Percentiles rank a stretch among this genome's conserved stretches.
These are phyloP conservation scores for Priocnemis perturbator DNA, from an alignment of 2,888 invertebrate species.

Conservation along the genomic window DNA sequence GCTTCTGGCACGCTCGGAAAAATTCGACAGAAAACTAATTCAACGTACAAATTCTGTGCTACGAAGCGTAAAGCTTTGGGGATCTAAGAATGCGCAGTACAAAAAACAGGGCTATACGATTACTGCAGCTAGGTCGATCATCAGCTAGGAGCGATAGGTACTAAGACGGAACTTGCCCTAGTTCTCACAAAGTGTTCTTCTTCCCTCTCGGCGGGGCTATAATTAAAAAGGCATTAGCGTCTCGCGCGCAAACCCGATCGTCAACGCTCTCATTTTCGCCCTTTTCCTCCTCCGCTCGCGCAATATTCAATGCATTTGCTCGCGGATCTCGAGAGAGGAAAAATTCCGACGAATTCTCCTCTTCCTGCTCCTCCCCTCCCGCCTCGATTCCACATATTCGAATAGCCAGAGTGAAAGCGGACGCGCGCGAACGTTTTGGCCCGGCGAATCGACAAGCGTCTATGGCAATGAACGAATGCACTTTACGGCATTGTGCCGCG, in stretches of 20 bases:
- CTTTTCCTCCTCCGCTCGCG: background rate
- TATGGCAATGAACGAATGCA: too few relatives aligned
- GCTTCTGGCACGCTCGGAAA: too few relatives aligned
- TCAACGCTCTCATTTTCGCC: conserved; percentile 1
- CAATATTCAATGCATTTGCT: background rate
- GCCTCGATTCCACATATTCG: too few relatives aligned
- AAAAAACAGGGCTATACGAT: conserved; percentile 2
- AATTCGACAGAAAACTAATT: too few relatives aligned
- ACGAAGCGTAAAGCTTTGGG: background rate
- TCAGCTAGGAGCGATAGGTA: conserved; percentile 5
- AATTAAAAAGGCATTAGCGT: too few relatives aligned
- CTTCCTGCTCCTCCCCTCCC: too few relatives aligned
- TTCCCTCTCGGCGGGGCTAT: conserved; percentile 2
- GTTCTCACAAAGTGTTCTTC: conserved; percentile 3
- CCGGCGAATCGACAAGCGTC: too few relatives aligned
- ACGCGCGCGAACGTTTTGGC: too few relatives aligned
- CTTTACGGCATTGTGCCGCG: too few relatives aligned
- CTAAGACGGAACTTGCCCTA: conserved; percentile 4
- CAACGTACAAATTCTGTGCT: background rate
- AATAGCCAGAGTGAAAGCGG: too few relatives aligned
- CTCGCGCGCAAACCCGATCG: too few relatives aligned
- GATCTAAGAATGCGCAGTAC: conserved; percentile 1
- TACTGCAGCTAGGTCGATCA: conserved; percentile 4
- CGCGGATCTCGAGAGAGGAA: background rate
- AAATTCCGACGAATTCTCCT: too few relatives aligned